These are phyloP conservation scores for Poecile montanus DNA, from an alignment of 2,797 vertebrate genomes.

Conservation along the genomic window DNA sequence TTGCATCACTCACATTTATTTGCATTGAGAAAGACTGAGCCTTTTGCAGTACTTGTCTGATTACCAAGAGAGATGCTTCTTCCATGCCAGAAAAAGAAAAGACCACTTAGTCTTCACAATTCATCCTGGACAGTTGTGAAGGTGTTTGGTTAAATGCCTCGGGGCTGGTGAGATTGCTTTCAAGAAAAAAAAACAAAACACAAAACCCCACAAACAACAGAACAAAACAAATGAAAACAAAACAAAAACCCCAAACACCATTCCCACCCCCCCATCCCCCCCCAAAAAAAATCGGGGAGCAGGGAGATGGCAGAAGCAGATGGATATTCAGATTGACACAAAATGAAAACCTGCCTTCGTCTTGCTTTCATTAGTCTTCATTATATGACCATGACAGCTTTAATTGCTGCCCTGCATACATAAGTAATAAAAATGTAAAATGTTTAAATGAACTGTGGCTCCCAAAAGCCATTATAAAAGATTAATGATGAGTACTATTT, in stretches of 20 bases:
- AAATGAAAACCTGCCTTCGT: constrained; percentile 63
- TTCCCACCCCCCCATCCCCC: rapidly evolving
- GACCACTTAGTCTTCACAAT: not conserved
- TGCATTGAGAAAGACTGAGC: not conserved
- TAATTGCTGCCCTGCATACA: constrained; percentile 71
- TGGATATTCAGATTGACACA: constrained; percentile 61
- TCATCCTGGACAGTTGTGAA: not conserved
- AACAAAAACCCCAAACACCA: not conserved
- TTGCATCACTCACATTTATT: constrained; percentile 31
- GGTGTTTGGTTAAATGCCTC: not conserved
- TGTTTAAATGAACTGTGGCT: constrained; percentile 73
- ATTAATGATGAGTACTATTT: constrained; percentile 79
- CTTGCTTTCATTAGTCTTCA: constrained; percentile 73
- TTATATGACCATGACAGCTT: constrained; percentile 68
- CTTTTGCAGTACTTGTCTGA: not conserved
- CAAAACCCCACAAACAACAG: not conserved
- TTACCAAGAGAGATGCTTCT: not conserved
- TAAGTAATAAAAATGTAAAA: constrained; percentile 73
- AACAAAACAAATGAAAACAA: not conserved
- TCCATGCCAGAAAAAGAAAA: not conserved
- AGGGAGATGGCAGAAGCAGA: constrained; percentile 17
- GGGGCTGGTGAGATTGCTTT: not conserved
- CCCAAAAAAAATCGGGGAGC: not conserved
- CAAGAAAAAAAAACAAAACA: not conserved
- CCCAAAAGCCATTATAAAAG: constrained; percentile 80